Base-by-base conservation (phyloP, 1,140 invertebrate genomes). In the Tenebrio molitor region DNA sequence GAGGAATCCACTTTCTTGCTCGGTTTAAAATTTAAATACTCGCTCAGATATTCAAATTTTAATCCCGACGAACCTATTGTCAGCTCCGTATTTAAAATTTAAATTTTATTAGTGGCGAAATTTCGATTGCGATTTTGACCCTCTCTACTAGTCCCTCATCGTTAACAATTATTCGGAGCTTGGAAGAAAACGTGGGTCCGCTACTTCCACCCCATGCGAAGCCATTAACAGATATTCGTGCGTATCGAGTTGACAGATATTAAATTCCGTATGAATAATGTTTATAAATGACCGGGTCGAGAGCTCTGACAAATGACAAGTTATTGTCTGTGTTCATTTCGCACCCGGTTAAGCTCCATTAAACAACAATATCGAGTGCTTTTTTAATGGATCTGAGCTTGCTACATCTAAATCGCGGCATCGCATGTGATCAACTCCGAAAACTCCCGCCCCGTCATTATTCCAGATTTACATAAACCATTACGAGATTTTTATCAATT, bases 221-320 rank as follows among this genome's bases (percentile, higher is more conserved):
- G 3, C 36, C 36, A 39, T 39, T 12, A 29, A 29, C 25, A 29
- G 25, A 39, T 12, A 39, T 39, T 39, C n/a, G 36, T 39, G 6
- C 12, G 36, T n/a, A 39, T 39, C 12, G 36, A 39, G 36, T 39
- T 12, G 36, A 39, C 36, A 39, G 7, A 39, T 39, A 39, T 39
- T 39, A 39, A 39, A 39, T 39, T 39, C 12, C 12, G 36, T 39
- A 39, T 39, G 36, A 39, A 39, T 39, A 39, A 39, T 39, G 36
- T 39, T 39, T 39, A 39, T 39, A 39, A 39, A 39, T 12, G 36
- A 39, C 7, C 36, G 2, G n/a, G 3, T 29, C 25, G 25, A 3
- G n/a, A 12, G 12, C 36, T 39, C 12, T 39, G 36, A 39, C 12
- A 39, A 39, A 39, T 39, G 36, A 39, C 36, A 39, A 39, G 7